Conservation (phyloP, 2,797 vertebrate species). For the Etheostoma perlongum region DNA sequence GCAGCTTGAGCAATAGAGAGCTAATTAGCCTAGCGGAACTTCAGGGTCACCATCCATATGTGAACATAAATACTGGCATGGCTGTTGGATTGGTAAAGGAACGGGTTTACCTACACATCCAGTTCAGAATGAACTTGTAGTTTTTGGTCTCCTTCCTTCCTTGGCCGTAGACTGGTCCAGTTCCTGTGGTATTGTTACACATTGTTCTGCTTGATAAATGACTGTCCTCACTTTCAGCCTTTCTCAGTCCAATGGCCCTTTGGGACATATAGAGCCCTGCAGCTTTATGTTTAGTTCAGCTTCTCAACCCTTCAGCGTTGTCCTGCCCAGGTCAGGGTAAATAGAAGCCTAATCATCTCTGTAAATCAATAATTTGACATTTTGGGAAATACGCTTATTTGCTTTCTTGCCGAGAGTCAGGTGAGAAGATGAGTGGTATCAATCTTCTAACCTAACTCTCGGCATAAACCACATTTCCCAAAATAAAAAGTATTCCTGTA, state of each 20-base stretch:
- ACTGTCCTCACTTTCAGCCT: constrained; percentile 20
- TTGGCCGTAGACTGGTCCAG: not conserved
- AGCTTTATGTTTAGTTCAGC: constrained; percentile 36
- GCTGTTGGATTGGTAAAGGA: not conserved
- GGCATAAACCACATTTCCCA: not conserved
- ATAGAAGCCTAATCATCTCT: not conserved
- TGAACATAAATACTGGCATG: not conserved
- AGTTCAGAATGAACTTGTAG: not conserved
- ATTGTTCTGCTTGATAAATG: constrained; percentile 43
- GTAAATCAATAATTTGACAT: not conserved
- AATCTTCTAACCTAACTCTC: not conserved
- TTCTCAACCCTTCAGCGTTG: constrained; percentile 4
- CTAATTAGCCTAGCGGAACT: not conserved
- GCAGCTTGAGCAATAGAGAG: not conserved
- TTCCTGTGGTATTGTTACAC: constrained; percentile 3
- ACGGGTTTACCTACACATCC: not conserved
- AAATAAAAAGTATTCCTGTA: not conserved
- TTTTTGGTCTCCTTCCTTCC: not conserved
- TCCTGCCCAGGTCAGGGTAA: not conserved
- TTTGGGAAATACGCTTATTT: not conserved
- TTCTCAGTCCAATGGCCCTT: not conserved
- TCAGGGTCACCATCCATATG: not conserved
- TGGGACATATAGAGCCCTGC: not conserved
- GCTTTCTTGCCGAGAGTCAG: not conserved
- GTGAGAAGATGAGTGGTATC: not conserved